Base-by-base conservation (phyloP, 2,888 invertebrate species). In the Aquatica leii region DNA sequence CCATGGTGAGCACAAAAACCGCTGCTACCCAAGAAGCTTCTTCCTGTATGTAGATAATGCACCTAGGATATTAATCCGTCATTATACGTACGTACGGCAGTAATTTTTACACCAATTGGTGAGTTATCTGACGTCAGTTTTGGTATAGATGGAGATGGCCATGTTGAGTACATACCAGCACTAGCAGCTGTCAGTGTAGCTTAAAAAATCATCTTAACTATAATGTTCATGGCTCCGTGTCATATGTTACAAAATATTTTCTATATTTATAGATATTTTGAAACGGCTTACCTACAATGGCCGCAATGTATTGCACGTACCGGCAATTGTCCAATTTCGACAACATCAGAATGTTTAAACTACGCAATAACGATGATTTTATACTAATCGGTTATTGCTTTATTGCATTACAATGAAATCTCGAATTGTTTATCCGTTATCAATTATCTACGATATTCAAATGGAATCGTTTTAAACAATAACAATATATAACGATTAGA, bases 1-100 rank as follows among this genome's bases (percentile, higher is more conserved):
- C 78, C 0, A 85, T 85, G 0, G 87, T 88, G 59, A 86, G 76
- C 0, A 85, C 31, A 14, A 1, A 15, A n/a, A 55, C n/a, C 1
- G 55, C 43, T 1, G 86, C 86, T 68, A 85, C 81, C 86, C 86
- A 87, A 55, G 86, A 85, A 34, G 80, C 82, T 74, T 86, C 82
- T 35, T 81, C 80, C 82, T 84, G 73, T 35, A 41, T 41, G n/a
- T n/a, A n/a, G n/a, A 21, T n/a, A n/a, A n/a, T n/a, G n/a, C n/a
- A n/a, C n/a, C n/a, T n/a, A n/a, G n/a, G n/a, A n/a, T n/a, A n/a
- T 15, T 4, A 43, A 3, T 17, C 3, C 14, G 8, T 14, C 5
- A 43, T 14, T 9, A 17, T 8, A 17, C n/a, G 3, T 34, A 46
- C 56, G 24, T 63, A 65, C 62, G 14, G 59, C 31, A 46, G 57